phyloP scores from a whole-genome alignment of 2,113 vertebrate species.

The Austrofundulus limnaeus region DNA sequence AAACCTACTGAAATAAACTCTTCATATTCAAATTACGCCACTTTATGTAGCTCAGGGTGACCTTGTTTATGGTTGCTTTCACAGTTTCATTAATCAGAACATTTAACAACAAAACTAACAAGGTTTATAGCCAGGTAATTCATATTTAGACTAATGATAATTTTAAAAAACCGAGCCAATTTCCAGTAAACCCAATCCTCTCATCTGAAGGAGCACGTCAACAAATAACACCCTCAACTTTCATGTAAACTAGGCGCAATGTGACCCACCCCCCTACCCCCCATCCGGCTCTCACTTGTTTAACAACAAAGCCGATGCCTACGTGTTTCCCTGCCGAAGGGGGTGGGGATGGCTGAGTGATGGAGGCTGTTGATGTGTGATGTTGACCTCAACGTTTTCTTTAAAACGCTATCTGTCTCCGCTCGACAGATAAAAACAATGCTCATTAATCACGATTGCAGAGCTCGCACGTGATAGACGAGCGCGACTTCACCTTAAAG shows the following conservation, averaged over 20 bases:
- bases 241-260: conserved; percentile 52
- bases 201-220: too few relatives aligned
- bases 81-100: too few relatives aligned
- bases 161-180: too few relatives aligned
- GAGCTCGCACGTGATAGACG: neutral
- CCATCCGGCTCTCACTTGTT: conserved; percentile 60
- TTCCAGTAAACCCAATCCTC: neutral
- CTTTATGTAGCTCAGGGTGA: too few relatives aligned
- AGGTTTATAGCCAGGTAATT: neutral
- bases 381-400: conserved; percentile 60
- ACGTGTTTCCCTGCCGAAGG: conserved; percentile 58
- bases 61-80: too few relatives aligned
- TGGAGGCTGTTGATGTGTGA: conserved; percentile 63
- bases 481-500: neutral
- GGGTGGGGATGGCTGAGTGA: conserved; percentile 69
- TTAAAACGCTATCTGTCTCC: conserved; percentile 38
- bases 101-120: too few relatives aligned
- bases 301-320: conserved; percentile 78
- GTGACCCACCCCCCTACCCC: conserved; percentile 32
- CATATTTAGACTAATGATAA: too few relatives aligned
- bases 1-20: too few relatives aligned
- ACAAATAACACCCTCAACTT: conserved; percentile 63
- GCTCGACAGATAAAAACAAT: conserved; percentile 15
- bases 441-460: too few relatives aligned
- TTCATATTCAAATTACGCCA: too few relatives aligned